phyloP scores from a whole-genome alignment of 1,140 invertebrate genomes.

The Portunus trituberculatus region DNA sequence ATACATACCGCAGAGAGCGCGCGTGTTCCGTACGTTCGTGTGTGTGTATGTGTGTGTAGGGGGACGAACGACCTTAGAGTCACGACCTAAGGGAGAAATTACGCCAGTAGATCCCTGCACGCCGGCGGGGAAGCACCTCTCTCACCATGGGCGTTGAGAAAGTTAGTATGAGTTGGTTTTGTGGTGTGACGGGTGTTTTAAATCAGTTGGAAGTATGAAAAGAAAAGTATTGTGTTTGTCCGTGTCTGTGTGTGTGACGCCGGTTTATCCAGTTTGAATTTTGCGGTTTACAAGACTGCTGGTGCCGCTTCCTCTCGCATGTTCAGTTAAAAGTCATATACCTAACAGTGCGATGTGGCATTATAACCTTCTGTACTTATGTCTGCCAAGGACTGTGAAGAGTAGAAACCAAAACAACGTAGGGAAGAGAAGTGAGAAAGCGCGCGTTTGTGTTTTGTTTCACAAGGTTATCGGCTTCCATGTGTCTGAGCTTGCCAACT shows the following conservation, averaged over 20 bases:
- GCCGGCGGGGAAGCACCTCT: not conserved
- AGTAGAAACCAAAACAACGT: too few species aligned
- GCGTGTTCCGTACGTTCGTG: not conserved
- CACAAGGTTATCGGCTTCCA: too few species aligned
- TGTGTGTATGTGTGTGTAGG: not conserved
- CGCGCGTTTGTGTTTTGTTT: too few species aligned
- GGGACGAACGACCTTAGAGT: not conserved
- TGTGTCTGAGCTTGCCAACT: too few species aligned
- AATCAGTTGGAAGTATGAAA: not conserved
- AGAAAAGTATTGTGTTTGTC: not conserved
- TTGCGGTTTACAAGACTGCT: too few species aligned
- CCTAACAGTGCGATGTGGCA: too few species aligned
- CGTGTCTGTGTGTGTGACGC: not conserved
- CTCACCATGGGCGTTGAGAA: not conserved
- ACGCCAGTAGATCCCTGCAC: not conserved
- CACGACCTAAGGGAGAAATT: not conserved
- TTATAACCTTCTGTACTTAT: too few species aligned
- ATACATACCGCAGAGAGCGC: not conserved
- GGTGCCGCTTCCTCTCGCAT: too few species aligned
- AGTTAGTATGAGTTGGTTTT: not conserved
- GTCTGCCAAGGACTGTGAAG: too few species aligned
- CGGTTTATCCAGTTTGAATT: not conserved
- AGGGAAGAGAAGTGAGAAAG: too few species aligned
- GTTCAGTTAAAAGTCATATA: too few species aligned
- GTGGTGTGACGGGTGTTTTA: too few species aligned